Percentiles rank a stretch among this genome's conserved stretches.
These are phyloP conservation scores for Chalcosyrphus nemorum DNA, from an alignment of 2,888 invertebrate species.

Conservation along the genomic window DNA sequence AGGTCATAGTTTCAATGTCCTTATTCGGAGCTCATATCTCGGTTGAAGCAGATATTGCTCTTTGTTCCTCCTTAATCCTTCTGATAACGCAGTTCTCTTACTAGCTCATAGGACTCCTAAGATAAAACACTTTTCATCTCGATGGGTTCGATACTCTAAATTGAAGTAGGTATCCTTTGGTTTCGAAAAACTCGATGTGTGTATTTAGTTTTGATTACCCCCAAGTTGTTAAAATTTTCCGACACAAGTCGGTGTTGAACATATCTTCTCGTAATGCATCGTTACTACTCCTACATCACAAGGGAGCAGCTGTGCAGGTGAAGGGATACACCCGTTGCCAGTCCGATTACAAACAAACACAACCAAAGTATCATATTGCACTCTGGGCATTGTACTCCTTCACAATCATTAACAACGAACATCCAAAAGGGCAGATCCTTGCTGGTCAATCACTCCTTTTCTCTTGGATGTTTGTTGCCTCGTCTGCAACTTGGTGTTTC, in stretches of 20 bases:
- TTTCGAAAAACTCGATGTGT: too few species aligned
- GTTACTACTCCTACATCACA: conserved; percentile 20
- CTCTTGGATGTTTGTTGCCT: neutral
- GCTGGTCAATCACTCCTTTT: conserved; percentile 62
- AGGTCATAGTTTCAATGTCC: too few species aligned
- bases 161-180: too few species aligned
- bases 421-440: conserved; percentile 35
- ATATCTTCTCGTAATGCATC: neutral
- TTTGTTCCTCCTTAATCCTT: too few species aligned
- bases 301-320: conserved; percentile 63
- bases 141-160: too few species aligned
- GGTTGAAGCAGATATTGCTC: too few species aligned
- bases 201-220: too few species aligned
- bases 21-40: too few species aligned
- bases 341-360: conserved; percentile 51
- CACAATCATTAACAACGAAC: conserved; percentile 34
- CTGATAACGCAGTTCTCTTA: too few species aligned
- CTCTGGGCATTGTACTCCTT: conserved; percentile 10
- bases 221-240: too few species aligned
- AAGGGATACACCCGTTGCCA: conserved; percentile 54
- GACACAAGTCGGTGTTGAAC: neutral
- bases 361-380: conserved; percentile 66
- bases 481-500: neutral
- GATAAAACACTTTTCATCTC: too few species aligned
- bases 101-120: too few species aligned